Conservation (phyloP, 2,797 vertebrate species). For the Bradypus variegatus region DNA sequence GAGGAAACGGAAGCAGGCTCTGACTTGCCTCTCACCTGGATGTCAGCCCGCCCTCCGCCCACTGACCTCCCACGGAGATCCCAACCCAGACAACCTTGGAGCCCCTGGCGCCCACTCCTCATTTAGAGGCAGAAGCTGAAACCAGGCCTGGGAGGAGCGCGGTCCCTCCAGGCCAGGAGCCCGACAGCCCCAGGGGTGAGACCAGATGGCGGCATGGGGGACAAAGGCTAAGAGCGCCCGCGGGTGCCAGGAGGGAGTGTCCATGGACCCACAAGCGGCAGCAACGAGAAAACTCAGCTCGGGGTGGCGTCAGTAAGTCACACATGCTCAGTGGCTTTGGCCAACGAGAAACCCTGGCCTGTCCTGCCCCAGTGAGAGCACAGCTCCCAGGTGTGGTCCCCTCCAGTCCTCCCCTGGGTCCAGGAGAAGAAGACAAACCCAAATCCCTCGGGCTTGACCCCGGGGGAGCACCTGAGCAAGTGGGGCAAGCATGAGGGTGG, state of each 20-base stretch:
- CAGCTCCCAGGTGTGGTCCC: background rate
- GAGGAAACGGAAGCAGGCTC: background rate
- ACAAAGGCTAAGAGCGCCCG: background rate
- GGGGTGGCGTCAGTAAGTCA: background rate
- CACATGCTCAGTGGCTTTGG: background rate
- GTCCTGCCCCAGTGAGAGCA: background rate
- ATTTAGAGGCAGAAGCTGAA: background rate
- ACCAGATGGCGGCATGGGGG: too few relatives aligned
- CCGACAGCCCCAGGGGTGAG: background rate
- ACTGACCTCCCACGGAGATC: background rate
- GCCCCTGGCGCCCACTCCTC: background rate
- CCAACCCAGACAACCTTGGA: background rate
- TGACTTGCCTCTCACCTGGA: background rate
- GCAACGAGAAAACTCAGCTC: background rate
- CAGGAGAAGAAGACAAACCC: background rate
- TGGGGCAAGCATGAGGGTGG: rapidly evolving
- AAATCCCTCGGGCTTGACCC: background rate
- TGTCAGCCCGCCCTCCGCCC: background rate
- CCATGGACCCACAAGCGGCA: background rate
- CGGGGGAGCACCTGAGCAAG: background rate
- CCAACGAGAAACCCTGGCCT: background rate
- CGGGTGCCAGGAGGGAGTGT: background rate
- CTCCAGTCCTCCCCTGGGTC: too few relatives aligned
- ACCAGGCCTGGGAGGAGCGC: background rate
- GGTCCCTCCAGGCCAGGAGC: background rate